Conservation (phyloP, 2,113 vertebrate species). For the Sinosuthora webbiana region DNA sequence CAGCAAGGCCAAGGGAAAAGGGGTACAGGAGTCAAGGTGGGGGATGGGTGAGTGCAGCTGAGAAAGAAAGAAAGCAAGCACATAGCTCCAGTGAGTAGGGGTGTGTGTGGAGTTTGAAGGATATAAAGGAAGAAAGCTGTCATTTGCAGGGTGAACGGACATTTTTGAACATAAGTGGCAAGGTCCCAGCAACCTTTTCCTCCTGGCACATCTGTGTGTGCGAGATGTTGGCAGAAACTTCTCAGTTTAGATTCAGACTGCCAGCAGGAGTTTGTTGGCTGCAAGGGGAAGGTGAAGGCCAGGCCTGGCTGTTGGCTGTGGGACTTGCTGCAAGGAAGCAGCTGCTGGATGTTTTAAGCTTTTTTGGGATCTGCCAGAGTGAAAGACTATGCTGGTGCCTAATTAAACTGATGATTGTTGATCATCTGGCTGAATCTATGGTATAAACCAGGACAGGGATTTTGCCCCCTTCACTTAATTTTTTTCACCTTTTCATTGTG, state of each 20-base stretch:
- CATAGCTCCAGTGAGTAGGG: background rate
- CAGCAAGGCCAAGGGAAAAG: background rate
- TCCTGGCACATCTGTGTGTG: background rate
- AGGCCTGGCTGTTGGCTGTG: background rate
- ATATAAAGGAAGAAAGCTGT: background rate
- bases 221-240: background rate
- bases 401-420: background rate
- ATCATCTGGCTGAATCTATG: background rate
- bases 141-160: background rate
- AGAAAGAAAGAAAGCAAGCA: background rate
- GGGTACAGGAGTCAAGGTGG: no score
- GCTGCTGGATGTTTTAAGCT: background rate
- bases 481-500: background rate
- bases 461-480: background rate
- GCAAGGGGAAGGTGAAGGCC: background rate
- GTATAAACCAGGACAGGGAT: background rate
- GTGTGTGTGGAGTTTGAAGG: background rate
- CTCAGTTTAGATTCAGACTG: rapidly evolving
- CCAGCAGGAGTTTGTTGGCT: background rate
- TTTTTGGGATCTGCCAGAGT: background rate
- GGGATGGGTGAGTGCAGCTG: background rate
- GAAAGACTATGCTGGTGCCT: background rate
- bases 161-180: background rate
- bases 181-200: background rate
- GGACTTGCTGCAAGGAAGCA: background rate